A percentile compares a stretch with the other conserved stretches of the same genome.
These are phyloP conservation scores for Trogon melanurus DNA, from an alignment of 2,113 vertebrate species.

Conservation along the genomic window DNA sequence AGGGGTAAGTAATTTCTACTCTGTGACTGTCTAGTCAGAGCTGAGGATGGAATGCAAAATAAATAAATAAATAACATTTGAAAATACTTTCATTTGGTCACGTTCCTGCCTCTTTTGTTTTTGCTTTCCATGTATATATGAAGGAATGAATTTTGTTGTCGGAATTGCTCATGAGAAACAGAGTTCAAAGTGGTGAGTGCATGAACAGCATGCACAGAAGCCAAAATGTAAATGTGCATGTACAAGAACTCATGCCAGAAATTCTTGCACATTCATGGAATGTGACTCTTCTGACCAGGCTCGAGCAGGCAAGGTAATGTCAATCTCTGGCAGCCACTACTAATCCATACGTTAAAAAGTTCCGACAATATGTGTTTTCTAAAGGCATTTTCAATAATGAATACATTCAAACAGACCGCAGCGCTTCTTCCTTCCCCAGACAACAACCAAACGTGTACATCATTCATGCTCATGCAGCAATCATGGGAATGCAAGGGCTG, in stretches of 20 bases:
- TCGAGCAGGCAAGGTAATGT: not conserved
- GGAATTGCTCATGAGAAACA: not conserved
- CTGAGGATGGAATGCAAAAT: not conserved
- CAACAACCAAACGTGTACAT: not conserved
- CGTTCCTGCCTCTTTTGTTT: not conserved
- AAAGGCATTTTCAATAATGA: not conserved
- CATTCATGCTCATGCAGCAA: not conserved
- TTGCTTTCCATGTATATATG: not conserved
- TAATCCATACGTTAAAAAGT: not conserved
- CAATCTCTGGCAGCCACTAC: not conserved
- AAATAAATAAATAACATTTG: not conserved
- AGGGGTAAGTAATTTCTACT: not conserved
- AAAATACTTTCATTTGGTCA: not conserved
- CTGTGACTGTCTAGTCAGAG: not conserved
- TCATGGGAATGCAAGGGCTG: not conserved
- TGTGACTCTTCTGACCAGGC: conserved; percentile 31
- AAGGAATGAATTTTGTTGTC: not conserved
- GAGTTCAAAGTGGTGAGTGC: not conserved
- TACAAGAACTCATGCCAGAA: conserved; percentile 43
- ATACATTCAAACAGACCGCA: not conserved
- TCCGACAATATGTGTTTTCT: not conserved
- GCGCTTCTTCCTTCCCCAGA: accelerated
- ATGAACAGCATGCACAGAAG: not conserved
- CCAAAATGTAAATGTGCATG: conserved; percentile 54
- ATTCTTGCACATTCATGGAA: conserved; percentile 47